Evolutionary conservation across 2,113 vertebrate species (phyloP).

Genomic region (Cromileptes altivelis): DNA sequence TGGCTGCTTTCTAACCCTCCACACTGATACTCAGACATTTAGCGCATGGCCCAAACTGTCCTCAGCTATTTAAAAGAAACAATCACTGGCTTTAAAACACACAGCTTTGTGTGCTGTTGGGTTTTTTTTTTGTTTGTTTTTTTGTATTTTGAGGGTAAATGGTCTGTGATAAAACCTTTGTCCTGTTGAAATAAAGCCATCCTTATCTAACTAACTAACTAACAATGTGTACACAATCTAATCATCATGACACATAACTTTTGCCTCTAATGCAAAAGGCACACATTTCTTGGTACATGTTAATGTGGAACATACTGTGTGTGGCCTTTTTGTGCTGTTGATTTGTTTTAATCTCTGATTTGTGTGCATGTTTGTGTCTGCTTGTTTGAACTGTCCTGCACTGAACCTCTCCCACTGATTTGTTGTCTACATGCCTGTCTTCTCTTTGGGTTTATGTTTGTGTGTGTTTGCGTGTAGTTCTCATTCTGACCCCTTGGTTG

Average conservation of each 20-base stretch:
- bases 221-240: not conserved
- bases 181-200: not conserved
- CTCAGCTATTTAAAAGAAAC: constrained; percentile 8
- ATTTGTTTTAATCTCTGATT: constrained; percentile 35
- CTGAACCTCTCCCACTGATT: constrained; percentile 28
- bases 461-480: constrained; percentile 79
- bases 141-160: constrained; percentile 11
- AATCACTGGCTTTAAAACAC: constrained; percentile 30
- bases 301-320: constrained; percentile 18
- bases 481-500: constrained; percentile 88
- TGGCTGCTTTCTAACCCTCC: constrained; percentile 56
- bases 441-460: constrained; percentile 50
- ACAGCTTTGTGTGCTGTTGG: constrained; percentile 58
- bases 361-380: constrained; percentile 54
- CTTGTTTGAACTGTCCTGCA: constrained; percentile 51
- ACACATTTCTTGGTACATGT: not conserved
- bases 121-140: not conserved
- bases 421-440: constrained; percentile 55
- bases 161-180: constrained; percentile 22
- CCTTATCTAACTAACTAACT: constrained; percentile 43
- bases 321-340: constrained; percentile 13
- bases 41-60: constrained; percentile 63
- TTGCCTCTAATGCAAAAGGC: constrained; percentile 4
- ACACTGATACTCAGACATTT: constrained; percentile 58
- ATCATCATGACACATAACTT: constrained; percentile 4